A percentile compares a stretch with the other conserved stretches of the same genome.
Conservation (phyloP, 37 sponge, comb jelly and placozoan species). For the Eunapius fragilis region DNA sequence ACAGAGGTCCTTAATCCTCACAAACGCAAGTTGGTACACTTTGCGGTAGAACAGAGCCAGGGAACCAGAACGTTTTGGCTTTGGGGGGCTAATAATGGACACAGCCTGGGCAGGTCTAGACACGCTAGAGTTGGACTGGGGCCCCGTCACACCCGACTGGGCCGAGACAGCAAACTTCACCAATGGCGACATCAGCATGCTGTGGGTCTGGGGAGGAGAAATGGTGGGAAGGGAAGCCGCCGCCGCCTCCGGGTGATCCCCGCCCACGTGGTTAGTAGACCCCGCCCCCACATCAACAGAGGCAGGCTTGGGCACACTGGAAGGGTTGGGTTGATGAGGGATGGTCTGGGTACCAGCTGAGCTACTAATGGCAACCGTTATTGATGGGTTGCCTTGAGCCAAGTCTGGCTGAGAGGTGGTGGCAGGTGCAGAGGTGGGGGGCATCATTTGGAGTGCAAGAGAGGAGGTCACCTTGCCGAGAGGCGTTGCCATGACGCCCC, state of each 20-base stretch:
- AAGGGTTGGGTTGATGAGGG: neutral
- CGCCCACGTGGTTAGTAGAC: neutral
- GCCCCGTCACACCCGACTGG: neutral
- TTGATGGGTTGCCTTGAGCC: neutral
- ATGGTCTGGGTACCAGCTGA: slow-evolving; percentile 27
- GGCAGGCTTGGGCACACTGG: neutral
- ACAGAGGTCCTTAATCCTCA: slow-evolving; percentile 85
- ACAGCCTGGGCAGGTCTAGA: neutral
- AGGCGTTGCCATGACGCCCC: neutral
- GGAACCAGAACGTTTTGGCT: slow-evolving; percentile 69
- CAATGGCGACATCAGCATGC: neutral
- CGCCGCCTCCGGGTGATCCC: neutral
- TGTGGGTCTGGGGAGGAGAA: neutral
- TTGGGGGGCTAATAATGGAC: slow-evolving; percentile 17
- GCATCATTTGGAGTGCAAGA: neutral
- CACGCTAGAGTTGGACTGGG: neutral
- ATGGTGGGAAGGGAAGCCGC: neutral
- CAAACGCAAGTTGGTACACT: slow-evolving; percentile 71
- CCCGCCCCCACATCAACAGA: neutral
- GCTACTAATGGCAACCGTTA: neutral
- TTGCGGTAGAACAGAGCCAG: slow-evolving; percentile 87
- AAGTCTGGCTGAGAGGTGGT: neutral
- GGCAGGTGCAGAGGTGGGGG: neutral
- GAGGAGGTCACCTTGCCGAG: neutral
- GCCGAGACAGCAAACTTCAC: slow-evolving; percentile 3